Evolutionary conservation across 2,888 invertebrate genomes (phyloP), one percentile per base, ranked within the genome.

Genomic region (Tuta absoluta): DNA sequence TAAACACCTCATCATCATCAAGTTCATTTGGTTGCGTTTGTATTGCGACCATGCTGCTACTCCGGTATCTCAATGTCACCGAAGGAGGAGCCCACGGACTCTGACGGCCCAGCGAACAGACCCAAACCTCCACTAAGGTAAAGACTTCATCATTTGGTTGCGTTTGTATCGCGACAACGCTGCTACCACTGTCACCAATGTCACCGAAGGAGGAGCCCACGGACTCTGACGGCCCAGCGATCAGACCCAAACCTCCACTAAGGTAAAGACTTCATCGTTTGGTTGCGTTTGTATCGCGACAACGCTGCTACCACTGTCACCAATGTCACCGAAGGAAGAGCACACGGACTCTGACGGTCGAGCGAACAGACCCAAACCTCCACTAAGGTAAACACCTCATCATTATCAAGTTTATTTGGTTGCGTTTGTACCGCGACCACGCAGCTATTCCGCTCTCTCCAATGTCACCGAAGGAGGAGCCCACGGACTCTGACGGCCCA

Each of bases 1-100:
- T n/a, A n/a, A n/a, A n/a, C n/a, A n/a, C n/a, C n/a, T n/a, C n/a
- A n/a, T n/a, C n/a, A n/a, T n/a, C n/a, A n/a, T n/a, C n/a, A n/a
- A n/a, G n/a, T n/a, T n/a, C n/a, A n/a, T n/a, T n/a, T n/a, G n/a
- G n/a, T 92, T 97, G 69, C 93, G 95, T 28, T 90, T 97, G 71
- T 96, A 95, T 84, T 93, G 97, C 65, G 96, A 96, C 86, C 93
- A 94, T 72, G 95, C 95, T 14, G 96, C 95, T 68, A 96, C 96
- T 96, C 0, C 76, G 92, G 3, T 95, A 95, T 0, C 95, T n/a
- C 96, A 3, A 92, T 95, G 76, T 95, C 96, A n/a, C 95, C 96
- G 0, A 94, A 95, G 48, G 89, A 89, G 67, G 90, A 91, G 1
- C 90, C 95, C 0, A 94, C 95, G 0, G 91, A 91, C 66, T 89